Evolutionary conservation across 2,888 invertebrate genomes (phyloP), one percentile per base, ranked within the genome.

Genomic region (Cryptosula pallasiana): DNA sequence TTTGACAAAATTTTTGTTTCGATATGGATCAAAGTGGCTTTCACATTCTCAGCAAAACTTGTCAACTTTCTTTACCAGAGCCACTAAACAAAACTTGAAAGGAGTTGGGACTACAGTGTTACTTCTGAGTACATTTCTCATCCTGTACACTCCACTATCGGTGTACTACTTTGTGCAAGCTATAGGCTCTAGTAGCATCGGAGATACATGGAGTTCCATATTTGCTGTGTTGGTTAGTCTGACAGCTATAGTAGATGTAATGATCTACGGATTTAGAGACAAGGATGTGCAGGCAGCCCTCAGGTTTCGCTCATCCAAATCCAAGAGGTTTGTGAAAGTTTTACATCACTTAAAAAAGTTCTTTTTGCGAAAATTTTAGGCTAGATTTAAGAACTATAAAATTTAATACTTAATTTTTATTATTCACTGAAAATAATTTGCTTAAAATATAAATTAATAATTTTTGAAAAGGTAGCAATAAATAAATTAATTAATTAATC

Each of bases 21-120:
- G n/a, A n/a, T n/a, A n/a, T n/a, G n/a, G n/a, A n/a, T n/a, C n/a
- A n/a, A n/a, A n/a, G n/a, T n/a, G n/a, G n/a, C n/a, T n/a, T n/a
- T n/a, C n/a, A n/a, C n/a, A n/a, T n/a, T n/a, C n/a, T n/a, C n/a
- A n/a, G n/a, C n/a, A n/a, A n/a, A n/a, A n/a, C n/a, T n/a, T n/a
- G n/a, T n/a, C n/a, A n/a, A n/a, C n/a, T n/a, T n/a, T n/a, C n/a
- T n/a, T n/a, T n/a, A n/a, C 20, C 63, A 63, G 63, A 27, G 63
- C 20, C 3, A 63, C 29, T 9, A 5, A 34, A 20, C 63, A 27
- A 13, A 63, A 63, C 27, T 9, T 32, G n/a, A 63, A 63, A 32
- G 63, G 63, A 63, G 32, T 63, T 32, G 63, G 63, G 9, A 63
- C 63, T 3, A 63, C 63, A 9, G 3, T 63, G 9, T 32, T 63